These are phyloP conservation scores for Thomomys bottae DNA, from an alignment of 2,113 vertebrate species.

Conservation along the genomic window DNA sequence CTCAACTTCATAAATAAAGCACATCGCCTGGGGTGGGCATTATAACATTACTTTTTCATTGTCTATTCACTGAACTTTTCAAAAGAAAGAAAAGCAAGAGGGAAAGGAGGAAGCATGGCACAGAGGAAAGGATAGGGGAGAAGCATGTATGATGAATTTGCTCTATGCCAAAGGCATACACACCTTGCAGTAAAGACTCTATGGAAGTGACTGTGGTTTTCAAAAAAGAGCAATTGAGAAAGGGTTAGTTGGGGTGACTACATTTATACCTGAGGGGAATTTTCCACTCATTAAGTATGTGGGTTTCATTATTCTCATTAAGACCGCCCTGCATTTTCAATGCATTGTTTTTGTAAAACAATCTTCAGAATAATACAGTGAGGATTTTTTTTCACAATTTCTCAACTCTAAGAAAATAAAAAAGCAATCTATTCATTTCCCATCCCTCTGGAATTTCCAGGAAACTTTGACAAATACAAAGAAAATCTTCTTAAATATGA, in stretches of 20 bases:
- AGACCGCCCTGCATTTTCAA: background rate
- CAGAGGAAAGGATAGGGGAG: background rate
- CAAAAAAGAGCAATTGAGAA: background rate
- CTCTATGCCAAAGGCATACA: background rate
- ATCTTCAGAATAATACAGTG: slow-evolving; percentile 28
- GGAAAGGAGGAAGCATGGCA: background rate
- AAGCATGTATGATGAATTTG: background rate
- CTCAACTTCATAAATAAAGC: slow-evolving; percentile 55
- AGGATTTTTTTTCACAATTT: background rate
- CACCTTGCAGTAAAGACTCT: background rate
- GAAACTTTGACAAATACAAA: slow-evolving; percentile 22
- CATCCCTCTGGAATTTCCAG: slow-evolving; percentile 16
- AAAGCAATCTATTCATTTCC: slow-evolving; percentile 7
- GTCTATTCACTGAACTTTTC: background rate
- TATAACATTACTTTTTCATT: background rate
- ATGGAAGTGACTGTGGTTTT: background rate
- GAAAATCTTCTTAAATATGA: background rate
- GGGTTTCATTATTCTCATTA: slow-evolving; percentile 22
- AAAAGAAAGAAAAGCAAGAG: background rate
- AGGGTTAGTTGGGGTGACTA: background rate
- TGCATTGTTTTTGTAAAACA: slow-evolving; percentile 39
- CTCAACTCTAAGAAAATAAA: slow-evolving; percentile 35
- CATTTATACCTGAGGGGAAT: background rate
- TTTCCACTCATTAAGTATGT: background rate
- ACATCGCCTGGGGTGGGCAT: slow-evolving; percentile 24